Evolutionary conservation across 2,797 vertebrate species (phyloP), one percentile per base, ranked within the genome.

Genomic region (Hypotaenidia philippensis): DNA sequence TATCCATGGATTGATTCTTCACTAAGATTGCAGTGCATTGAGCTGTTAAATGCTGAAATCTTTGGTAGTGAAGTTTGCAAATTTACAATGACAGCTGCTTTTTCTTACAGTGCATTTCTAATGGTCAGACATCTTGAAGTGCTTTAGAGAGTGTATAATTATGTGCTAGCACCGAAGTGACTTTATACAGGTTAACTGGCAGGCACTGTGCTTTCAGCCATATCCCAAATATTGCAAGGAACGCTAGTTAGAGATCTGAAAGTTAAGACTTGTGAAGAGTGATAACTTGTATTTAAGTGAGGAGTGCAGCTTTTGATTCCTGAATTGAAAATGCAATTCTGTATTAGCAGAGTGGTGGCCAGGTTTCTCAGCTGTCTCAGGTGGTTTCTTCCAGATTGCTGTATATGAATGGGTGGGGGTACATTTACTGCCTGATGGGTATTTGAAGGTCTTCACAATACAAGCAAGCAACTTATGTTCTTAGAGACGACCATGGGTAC

Each of bases 11-110:
- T 64, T 3, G 2, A 5, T 61, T 47, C 11, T 61, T 93, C 11
- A 83, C 80, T 83, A 81, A 40, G 31, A 68, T 59, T 45, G 13
- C 32, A 70, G 63, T 10, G 52, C 31, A 45, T 53, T 25, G 57
- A 72, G 56, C 45, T 57, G 56, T 75, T 87, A 91, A 83, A 69
- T 80, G 55, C 83, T 83, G 57, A 89, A 52, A 44, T 78, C 71
- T 94, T 94, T 71, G 64, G 44, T 44, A 59, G 27, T 38, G 53
- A 89, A 76, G 57, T 80, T 94, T 95, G 59, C 85, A 93, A 83
- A 94, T 95, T 95, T 88, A 56, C 93, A 25, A 82, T 65, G 72
- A 34, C 70, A 94, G 66, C 87, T 92, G 89, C 93, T 26, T 65
- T 88, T 95, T 70, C 87, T 90, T 93, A 17, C 86, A 47, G 44